A percentile compares a stretch with the other conserved stretches of the same genome.
These are phyloP conservation scores for Drosophila dives DNA, from an alignment of 2,888 invertebrate species.

Conservation along the genomic window DNA sequence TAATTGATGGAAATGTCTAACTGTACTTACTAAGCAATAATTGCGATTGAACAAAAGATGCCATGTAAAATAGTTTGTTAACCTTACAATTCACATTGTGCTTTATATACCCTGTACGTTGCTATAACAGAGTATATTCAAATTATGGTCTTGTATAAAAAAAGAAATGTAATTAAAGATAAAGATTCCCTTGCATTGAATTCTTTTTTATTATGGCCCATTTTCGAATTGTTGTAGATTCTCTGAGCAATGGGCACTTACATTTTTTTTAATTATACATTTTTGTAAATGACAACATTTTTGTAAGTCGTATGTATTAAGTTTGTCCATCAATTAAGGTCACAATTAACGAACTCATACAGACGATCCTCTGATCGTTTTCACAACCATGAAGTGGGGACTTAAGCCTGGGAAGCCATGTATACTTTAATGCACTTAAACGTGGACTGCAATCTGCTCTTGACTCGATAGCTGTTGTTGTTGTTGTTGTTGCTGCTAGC, in stretches of 20 bases:
- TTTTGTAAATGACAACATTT: constrained; percentile 6
- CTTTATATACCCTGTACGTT: background rate
- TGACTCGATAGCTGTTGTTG: constrained; percentile 7
- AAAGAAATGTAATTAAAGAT: background rate
- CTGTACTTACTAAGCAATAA: background rate
- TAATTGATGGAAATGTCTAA: constrained; percentile 1
- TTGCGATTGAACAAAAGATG: background rate
- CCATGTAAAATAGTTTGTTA: constrained; percentile 15
- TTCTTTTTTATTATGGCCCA: background rate
- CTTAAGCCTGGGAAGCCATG: constrained; percentile 15
- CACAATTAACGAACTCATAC: constrained; percentile 10
- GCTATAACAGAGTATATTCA: background rate
- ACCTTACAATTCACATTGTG: constrained; percentile 9
- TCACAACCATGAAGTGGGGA: constrained; percentile 5
- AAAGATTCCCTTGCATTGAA: background rate
- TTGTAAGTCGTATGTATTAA: background rate
- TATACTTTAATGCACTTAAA: constrained; percentile 14
- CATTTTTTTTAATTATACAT: background rate
- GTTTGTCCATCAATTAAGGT: constrained; percentile 39
- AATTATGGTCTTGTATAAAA: background rate
- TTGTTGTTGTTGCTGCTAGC: constrained; percentile 12
- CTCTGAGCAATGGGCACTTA: constrained; percentile 5
- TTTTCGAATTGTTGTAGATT: constrained; percentile 11
- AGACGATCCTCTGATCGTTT: constrained; percentile 36
- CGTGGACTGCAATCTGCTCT: constrained; percentile 29